Conservation (phyloP, 2,113 vertebrate genomes). For the Egretta garzetta region DNA sequence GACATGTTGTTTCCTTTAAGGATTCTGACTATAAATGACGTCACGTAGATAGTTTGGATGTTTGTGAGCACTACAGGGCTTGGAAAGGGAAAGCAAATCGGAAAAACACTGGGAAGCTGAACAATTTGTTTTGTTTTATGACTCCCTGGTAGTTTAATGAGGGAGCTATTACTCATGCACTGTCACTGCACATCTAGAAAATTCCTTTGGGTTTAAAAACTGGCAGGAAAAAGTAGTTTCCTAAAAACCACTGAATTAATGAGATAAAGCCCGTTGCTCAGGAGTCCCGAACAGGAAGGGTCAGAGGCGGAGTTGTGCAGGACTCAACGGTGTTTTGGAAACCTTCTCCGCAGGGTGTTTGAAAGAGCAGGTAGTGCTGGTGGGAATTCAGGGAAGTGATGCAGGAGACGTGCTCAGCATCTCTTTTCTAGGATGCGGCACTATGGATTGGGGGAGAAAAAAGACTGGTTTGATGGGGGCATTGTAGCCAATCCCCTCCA, state of each 20-base stretch:
- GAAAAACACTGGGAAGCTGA: slow-evolving; percentile 16
- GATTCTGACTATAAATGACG: slow-evolving; percentile 19
- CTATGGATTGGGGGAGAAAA: neutral
- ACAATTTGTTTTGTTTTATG: slow-evolving; percentile 68
- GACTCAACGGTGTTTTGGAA: neutral
- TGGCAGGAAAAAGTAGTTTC: slow-evolving; percentile 30
- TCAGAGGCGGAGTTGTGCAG: neutral
- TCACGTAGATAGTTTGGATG: slow-evolving; percentile 51
- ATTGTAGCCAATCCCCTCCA: accelerated
- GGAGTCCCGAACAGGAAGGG: slow-evolving; percentile 40
- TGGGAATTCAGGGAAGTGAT: neutral
- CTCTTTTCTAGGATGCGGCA: neutral
- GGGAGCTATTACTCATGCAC: slow-evolving; percentile 28
- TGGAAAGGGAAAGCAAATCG: slow-evolving; percentile 18
- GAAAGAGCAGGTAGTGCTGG: neutral
- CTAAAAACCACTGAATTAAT: slow-evolving; percentile 43
- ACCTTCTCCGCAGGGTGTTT: neutral
- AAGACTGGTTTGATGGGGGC: neutral
- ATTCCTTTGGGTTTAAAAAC: slow-evolving; percentile 1
- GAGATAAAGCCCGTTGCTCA: slow-evolving; percentile 36
- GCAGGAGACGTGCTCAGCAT: neutral
- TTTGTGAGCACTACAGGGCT: slow-evolving; percentile 29
- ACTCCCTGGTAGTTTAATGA: slow-evolving; percentile 29
- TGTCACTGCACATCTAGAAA: slow-evolving; percentile 38
- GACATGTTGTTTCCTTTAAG: slow-evolving; percentile 57